Base-by-base conservation (phyloP, 2,888 invertebrate species). In the Cotesia congregata region DNA sequence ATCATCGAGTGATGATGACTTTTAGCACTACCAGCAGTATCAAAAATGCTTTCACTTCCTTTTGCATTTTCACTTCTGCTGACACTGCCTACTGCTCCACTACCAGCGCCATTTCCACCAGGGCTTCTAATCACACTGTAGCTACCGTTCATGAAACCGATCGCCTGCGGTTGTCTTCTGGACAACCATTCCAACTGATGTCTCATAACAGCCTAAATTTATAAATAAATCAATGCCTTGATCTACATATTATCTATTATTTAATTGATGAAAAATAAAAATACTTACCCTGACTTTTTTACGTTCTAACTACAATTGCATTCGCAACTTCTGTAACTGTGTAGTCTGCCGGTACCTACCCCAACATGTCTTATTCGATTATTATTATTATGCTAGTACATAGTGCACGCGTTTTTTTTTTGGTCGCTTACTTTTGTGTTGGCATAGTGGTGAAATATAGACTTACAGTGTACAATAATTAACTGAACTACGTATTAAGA, bases 241-340 rank as follows among this genome's bases (percentile, higher is more conserved):
- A 30, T 30, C 30, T 30, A 30, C 30, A 30, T 30, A 30, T 30
- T 4, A 30, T 30, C 0, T 30, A 30, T 30, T 30, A 3, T 30
- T 3, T 30, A 30, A 30, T 30, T 30, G 30, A 30, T 30, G 30
- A 30, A 30, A 30, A 30, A 30, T 30, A 9, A 38, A 30, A 60
- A 60, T 75, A 83, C 89, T 78, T 86, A 91, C 90, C 86, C 92
- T 93, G 84, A 95, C 96, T 92, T 97, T 95, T 90, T 97, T 95
- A 85, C 96, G 92, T 90, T 97, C 96, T 81, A 96, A 92, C 90
- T 97, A 97, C 88, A 97, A 91, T 91, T 98, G 98, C 96, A 98
- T 97, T 91, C 97, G 97, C 85, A 98, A 91, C 89, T 98, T 97
- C 89, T 97, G 97, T 88, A 98, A 91, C 90, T 96, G 96, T 83